Evolutionary conservation across 2,888 invertebrate genomes (phyloP), one percentile per base, ranked within the genome.

Genomic region (Cynaeus angustus): DNA sequence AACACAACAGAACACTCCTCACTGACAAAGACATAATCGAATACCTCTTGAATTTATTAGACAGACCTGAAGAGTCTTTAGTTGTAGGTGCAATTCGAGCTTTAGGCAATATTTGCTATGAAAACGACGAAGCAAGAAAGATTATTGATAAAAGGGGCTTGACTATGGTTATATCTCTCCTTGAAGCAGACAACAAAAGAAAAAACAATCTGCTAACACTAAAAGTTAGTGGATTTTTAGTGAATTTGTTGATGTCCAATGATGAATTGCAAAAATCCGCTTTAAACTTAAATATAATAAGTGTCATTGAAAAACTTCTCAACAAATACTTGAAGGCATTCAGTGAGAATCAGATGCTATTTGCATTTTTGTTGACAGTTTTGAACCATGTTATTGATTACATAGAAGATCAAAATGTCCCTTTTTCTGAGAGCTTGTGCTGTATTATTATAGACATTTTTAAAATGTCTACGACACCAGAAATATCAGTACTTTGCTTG

Each of bases 91-190:
- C 91, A 41, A 93, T 94, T 76, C 88, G 96, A 78, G 94, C 95
- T 1, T 86, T 97, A 14, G 96, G 95, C 37, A 97, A 97, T 84
- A 91, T 97, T 80, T 95, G 95, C 83, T 96, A 93, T 83, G 92
- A 96, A 81, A 95, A 95, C 86, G 93, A 95, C 86, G 87, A 88
- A 78, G 89, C 90, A 12, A 87, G 91, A 72, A 87, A 87, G 69
- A 82, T 91, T 58, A 77, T 85, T 41, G 80, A 80, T 52, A 78
- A 79, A 70, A 77, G 79, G 52, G 84, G 84, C 10, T 72, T 84
- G 45, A 72, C 80, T 30, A 77, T 72, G 28, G 75, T 85, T 41
- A 71, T 83, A n/a, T 56, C 66, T 26, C 73, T 82, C 13, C 72
- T 84, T 28, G 78, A 79, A 59, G 66, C 68, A 13, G 78, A 81